A percentile compares a stretch with the other conserved stretches of the same genome.
Conservation (phyloP, 2,113 vertebrate species). For the Amblyornis subalaris region DNA sequence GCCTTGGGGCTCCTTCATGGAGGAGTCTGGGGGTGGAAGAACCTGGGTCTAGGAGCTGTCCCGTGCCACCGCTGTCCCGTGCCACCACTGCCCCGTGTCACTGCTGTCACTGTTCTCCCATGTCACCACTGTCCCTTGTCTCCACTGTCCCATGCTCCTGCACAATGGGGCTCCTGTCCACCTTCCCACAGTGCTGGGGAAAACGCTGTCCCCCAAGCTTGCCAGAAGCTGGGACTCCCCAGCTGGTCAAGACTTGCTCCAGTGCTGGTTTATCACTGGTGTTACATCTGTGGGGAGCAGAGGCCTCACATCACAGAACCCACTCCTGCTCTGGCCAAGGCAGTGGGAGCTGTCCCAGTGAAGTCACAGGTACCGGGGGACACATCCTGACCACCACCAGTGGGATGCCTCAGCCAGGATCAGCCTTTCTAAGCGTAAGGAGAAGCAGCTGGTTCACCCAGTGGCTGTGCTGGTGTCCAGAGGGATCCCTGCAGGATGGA, state of each 20-base stretch:
- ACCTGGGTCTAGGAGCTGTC: background rate
- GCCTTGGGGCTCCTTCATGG: background rate
- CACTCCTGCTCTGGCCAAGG: background rate
- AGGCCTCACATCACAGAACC: background rate
- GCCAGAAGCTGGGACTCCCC: too few species aligned
- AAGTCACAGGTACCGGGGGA: rapidly evolving
- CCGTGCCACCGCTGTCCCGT: rapidly evolving
- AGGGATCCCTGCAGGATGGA: background rate
- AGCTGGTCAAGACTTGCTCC: rapidly evolving
- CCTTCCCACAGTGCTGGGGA: background rate
- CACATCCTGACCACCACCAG: background rate
- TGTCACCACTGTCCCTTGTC: background rate
- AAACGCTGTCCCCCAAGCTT: background rate
- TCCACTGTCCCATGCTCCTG: background rate
- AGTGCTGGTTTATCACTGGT: rapidly evolving
- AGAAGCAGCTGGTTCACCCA: background rate
- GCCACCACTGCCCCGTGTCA: background rate
- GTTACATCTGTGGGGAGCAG: background rate
- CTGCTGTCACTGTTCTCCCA: background rate
- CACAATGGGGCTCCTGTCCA: background rate
- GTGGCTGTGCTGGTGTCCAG: background rate
- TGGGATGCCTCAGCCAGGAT: background rate
- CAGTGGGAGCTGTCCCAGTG: background rate
- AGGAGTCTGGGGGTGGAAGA: background rate
- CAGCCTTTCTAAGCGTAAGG: background rate